These are phyloP conservation scores for Cacatua alba DNA, from an alignment of 2,113 vertebrate genomes.

Conservation along the genomic window DNA sequence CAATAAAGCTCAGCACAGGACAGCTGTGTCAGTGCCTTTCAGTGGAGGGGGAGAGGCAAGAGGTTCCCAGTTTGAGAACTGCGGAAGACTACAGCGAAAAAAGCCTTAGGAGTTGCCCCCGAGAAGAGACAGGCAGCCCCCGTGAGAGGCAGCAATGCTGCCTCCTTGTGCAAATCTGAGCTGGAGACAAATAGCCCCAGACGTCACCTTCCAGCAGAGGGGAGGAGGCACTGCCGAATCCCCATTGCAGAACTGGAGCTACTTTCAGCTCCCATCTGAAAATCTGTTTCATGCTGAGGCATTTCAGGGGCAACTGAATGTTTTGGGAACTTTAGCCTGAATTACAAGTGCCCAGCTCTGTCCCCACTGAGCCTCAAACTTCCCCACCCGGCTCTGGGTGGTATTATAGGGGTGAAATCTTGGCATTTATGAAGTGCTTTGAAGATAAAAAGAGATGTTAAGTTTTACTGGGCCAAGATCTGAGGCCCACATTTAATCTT, in stretches of 20 bases:
- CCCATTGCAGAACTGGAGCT: neutral
- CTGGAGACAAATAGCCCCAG: neutral
- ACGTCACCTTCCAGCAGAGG: neutral
- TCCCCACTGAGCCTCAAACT: neutral
- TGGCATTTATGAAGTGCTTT: neutral
- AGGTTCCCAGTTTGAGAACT: neutral
- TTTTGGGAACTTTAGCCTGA: neutral
- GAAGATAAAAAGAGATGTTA: slow-evolving; percentile 4
- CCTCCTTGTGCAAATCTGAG: neutral
- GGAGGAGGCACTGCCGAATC: neutral
- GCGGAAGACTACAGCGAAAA: neutral
- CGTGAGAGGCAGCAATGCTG: neutral
- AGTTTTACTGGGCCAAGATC: neutral
- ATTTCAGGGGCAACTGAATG: neutral
- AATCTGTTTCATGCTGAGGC: neutral
- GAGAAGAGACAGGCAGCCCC: neutral
- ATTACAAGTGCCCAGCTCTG: neutral
- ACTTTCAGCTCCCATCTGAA: neutral
- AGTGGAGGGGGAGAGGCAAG: neutral
- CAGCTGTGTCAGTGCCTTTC: neutral
- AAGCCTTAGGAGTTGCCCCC: neutral
- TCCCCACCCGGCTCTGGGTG: neutral
- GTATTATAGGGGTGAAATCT: neutral
- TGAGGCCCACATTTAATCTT: neutral
- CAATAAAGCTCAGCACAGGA: neutral